Base-by-base conservation (phyloP, 2,113 vertebrate species). In the Clupea harengus region DNA sequence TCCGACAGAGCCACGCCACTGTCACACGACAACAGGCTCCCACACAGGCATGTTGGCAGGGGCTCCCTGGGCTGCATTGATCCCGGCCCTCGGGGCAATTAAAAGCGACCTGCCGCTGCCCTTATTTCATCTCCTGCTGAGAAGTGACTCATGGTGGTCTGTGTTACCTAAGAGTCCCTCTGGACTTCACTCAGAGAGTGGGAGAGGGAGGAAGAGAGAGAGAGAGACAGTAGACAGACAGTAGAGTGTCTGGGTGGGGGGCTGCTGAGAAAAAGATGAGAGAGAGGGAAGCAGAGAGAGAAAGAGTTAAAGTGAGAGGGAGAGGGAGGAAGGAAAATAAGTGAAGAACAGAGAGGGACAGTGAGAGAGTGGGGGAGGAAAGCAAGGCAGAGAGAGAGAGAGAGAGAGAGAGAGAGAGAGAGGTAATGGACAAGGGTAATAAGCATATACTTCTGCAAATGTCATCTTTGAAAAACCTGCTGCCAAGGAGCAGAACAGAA, bases 1-100 rank as follows among this genome's bases (percentile, higher is more conserved):
- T 92, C 89, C 18, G 54, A 87, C 87, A 89, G 90, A 90, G 87
- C 91, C 90, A 85, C 78, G 60, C 44, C 81, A 81, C 64, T 78
- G 88, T 92, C 91, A 91, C 89, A 78, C 89, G 82, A 88, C 89
- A 91, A 89, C 91, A 88, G 92, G 91, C 91, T 89, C 84, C 81
- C 50, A 78, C 84, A 83, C 81, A 60, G 92, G 92, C 88, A 91
- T 94, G 82, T 91, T 92, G 88, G 86, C 88, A 82, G 45, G 72
- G 6, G 82, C 45, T n/a, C 11, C 44, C 60, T 15, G 32, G 10
- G 4, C 45, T 32, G 52, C 87, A 81, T 83, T 88, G 82, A 78
- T 89, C 87, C 83, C 50, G 83, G 85, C 89, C 91, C 91, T 94
- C 89, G 86, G 64, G 47, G 84, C 82, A 91, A 94, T 93, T 92